Conservation (phyloP, 2,888 invertebrate genomes). For the Pandemis heparana region DNA sequence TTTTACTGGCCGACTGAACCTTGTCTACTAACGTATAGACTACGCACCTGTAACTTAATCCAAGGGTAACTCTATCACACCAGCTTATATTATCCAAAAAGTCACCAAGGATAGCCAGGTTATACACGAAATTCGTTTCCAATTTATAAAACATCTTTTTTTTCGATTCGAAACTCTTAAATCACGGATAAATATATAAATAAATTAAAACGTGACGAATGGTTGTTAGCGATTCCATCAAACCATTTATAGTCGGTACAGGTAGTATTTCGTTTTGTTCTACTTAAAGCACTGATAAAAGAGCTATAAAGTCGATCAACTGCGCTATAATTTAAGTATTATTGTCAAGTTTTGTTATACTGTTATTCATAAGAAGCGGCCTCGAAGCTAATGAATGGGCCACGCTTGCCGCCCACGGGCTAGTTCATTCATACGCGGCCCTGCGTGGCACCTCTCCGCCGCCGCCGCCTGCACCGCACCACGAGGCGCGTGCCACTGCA, state of each 20-base stretch:
- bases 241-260: background rate
- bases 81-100: background rate
- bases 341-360: slow-evolving; percentile 77
- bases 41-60: slow-evolving; percentile 35
- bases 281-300: slow-evolving; percentile 22
- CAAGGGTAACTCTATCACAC: slow-evolving; percentile 21
- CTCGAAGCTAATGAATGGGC: slow-evolving; percentile 80
- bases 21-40: slow-evolving; percentile 58
- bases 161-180: background rate
- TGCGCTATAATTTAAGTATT: slow-evolving; percentile 60
- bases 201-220: background rate
- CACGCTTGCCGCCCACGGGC: slow-evolving; percentile 72
- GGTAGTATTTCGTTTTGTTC: slow-evolving; percentile 10
- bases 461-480: slow-evolving; percentile 52
- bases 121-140: background rate
- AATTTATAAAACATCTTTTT: background rate
- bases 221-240: background rate
- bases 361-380: slow-evolving; percentile 82
- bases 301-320: slow-evolving; percentile 33
- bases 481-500: slow-evolving; percentile 32
- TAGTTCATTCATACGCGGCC: slow-evolving; percentile 79
- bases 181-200: background rate
- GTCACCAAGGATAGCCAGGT: background rate
- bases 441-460: slow-evolving; percentile 74
- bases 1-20: slow-evolving; percentile 72